These are phyloP conservation scores for Ischnus inquisitorius DNA, from an alignment of 2,888 invertebrate genomes.

Conservation along the genomic window DNA sequence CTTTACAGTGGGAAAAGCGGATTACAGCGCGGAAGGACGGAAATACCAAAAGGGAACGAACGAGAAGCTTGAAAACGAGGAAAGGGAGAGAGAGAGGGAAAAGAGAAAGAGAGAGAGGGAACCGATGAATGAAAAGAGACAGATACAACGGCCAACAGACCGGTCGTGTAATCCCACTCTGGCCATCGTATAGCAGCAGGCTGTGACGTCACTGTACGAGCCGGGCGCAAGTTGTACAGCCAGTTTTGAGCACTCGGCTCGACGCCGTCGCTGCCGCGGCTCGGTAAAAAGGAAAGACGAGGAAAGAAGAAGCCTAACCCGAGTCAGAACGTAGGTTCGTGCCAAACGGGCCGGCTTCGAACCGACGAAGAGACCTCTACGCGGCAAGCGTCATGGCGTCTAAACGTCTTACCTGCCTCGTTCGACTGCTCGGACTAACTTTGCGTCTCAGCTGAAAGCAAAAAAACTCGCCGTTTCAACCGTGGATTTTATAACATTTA, in stretches of 20 bases:
- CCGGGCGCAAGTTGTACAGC: constrained; percentile 66
- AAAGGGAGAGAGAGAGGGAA: constrained; percentile 27
- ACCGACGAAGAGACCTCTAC: constrained; percentile 34
- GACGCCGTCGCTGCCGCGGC: constrained; percentile 55
- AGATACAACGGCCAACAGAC: background rate
- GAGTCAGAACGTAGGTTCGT: constrained; percentile 43
- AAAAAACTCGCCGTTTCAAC: background rate
- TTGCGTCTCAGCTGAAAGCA: background rate
- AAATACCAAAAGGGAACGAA: background rate
- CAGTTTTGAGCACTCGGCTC: constrained; percentile 69
- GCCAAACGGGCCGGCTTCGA: constrained; percentile 55
- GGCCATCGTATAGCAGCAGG: background rate
- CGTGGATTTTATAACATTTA: background rate
- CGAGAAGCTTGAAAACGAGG: constrained; percentile 15
- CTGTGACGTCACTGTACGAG: constrained; percentile 65
- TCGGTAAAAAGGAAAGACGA: constrained; percentile 57
- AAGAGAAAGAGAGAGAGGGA: constrained; percentile 12
- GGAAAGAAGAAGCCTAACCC: constrained; percentile 60
- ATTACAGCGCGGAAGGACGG: background rate
- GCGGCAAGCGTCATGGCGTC: constrained; percentile 55
- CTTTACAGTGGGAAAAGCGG: background rate
- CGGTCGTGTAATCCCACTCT: constrained; percentile 6
- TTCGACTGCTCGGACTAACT: constrained; percentile 14
- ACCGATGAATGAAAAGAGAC: constrained; percentile 17
- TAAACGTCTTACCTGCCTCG: constrained; percentile 59